Evolutionary conservation across 2,797 vertebrate species (phyloP).

Genomic region (Sarcoramphus papa): DNA sequence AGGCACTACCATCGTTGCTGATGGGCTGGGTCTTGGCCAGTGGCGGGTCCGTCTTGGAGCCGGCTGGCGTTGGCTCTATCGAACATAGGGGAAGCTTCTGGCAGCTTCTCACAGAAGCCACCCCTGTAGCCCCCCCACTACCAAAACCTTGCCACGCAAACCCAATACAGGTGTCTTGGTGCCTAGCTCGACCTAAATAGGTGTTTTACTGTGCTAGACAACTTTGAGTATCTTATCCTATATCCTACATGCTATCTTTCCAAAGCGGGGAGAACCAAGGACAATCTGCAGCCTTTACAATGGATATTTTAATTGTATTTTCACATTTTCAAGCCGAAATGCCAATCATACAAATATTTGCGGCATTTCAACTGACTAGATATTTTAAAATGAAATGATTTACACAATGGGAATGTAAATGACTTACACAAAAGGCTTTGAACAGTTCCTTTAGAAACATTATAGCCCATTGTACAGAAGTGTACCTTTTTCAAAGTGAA

Average conservation of each 20-base stretch:
- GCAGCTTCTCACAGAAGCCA: no score
- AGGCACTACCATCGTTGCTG: neutral
- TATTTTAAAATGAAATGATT: neutral
- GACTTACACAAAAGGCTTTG: neutral
- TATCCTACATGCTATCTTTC: neutral
- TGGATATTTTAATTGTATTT: neutral
- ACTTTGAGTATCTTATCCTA: neutral
- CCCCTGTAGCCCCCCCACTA: no score
- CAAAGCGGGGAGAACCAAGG: neutral
- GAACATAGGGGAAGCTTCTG: neutral
- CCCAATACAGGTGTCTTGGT: neutral
- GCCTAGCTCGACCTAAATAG: neutral
- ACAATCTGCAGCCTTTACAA: neutral
- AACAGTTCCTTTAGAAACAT: neutral
- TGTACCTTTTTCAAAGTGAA: constrained; percentile 23
- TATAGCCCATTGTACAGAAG: neutral
- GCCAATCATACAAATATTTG: neutral
- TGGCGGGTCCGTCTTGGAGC: rapidly evolving
- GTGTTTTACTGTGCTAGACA: neutral
- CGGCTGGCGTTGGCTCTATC: neutral
- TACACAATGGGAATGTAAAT: constrained; percentile 22
- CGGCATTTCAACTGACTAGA: neutral
- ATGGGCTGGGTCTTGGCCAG: neutral
- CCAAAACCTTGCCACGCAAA: neutral
- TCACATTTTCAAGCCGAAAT: neutral